phyloP scores from a whole-genome alignment of 2,113 vertebrate species.

The Pterocles burchelli region DNA sequence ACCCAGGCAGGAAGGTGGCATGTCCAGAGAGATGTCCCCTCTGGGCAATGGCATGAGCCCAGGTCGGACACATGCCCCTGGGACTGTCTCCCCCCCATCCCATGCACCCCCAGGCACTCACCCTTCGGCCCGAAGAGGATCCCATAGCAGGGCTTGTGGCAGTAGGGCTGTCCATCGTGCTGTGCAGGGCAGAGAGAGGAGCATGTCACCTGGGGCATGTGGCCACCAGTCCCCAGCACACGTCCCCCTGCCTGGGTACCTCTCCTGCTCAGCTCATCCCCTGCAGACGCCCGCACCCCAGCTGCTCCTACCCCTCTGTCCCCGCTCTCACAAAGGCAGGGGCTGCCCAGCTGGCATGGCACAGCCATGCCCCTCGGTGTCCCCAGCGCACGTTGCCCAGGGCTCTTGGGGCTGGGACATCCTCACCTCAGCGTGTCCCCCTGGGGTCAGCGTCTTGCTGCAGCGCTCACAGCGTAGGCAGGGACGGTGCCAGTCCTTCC shows the following conservation, averaged over 20 bases:
- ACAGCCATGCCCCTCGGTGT: neutral
- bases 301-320: neutral
- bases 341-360: neutral
- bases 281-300: neutral
- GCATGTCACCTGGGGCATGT: neutral
- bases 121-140: conserved; percentile 85
- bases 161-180: conserved; percentile 83
- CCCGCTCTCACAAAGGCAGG: neutral
- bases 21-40: neutral
- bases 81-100: neutral
- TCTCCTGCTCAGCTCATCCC: fast-evolving
- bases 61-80: fast-evolving
- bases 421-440: conserved; percentile 92
- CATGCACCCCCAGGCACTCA: neutral
- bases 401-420: neutral
- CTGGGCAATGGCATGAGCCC: neutral
- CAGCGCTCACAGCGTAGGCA: conserved; percentile 96
- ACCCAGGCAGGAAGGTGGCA: fast-evolving
- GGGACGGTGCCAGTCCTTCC: conserved; percentile 97
- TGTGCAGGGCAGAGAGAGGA: neutral
- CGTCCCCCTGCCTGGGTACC: neutral
- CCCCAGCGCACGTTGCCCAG: fast-evolving
- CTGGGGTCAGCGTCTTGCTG: conserved; percentile 90
- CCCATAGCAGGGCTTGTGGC: conserved; percentile 85
- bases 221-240: neutral